Percentiles rank a stretch among this genome's conserved stretches.
These are phyloP conservation scores for Gymnosoma rotundatum DNA, from an alignment of 2,888 invertebrate genomes.

Conservation along the genomic window DNA sequence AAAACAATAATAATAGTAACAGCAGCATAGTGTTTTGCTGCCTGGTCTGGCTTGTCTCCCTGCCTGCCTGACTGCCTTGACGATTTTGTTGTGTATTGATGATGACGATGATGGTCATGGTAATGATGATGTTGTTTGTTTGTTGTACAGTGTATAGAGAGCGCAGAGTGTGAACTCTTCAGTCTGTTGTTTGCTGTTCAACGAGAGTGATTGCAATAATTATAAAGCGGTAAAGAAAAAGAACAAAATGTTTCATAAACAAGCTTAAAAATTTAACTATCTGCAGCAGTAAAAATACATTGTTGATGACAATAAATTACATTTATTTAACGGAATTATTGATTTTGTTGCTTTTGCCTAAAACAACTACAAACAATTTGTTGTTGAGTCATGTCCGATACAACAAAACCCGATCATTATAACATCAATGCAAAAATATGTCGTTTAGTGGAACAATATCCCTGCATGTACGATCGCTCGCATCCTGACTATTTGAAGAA, in stretches of 20 bases:
- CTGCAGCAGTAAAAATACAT: conserved; percentile 31
- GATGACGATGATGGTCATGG: conserved; percentile 49
- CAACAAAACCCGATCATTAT: conserved; percentile 76
- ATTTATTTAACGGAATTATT: conserved; percentile 44
- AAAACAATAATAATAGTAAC: conserved; percentile 47
- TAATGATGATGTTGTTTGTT: conserved; percentile 65
- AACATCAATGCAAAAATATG: conserved; percentile 78
- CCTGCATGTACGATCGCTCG: conserved; percentile 80
- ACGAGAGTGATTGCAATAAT: conserved; percentile 66
- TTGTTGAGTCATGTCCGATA: conserved; percentile 63
- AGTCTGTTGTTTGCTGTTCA: conserved; percentile 68
- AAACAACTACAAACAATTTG: conserved; percentile 26
- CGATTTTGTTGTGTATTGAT: conserved; percentile 53
- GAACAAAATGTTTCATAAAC: conserved; percentile 23
- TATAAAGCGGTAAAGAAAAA: conserved; percentile 55
- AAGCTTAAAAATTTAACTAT: conserved; percentile 21
- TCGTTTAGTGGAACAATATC: conserved; percentile 76
- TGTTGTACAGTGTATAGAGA: conserved; percentile 47
- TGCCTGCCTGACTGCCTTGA: conserved; percentile 56
- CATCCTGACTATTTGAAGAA: conserved; percentile 77
- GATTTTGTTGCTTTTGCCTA: conserved; percentile 45
- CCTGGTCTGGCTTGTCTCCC: conserved; percentile 27
- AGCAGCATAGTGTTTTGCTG: conserved; percentile 56
- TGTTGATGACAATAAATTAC: conserved; percentile 58
- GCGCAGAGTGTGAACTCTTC: conserved; percentile 61